Evolutionary conservation across 2,888 invertebrate species (phyloP), one percentile per base, ranked within the genome.

Genomic region (Resseliella maxima): DNA sequence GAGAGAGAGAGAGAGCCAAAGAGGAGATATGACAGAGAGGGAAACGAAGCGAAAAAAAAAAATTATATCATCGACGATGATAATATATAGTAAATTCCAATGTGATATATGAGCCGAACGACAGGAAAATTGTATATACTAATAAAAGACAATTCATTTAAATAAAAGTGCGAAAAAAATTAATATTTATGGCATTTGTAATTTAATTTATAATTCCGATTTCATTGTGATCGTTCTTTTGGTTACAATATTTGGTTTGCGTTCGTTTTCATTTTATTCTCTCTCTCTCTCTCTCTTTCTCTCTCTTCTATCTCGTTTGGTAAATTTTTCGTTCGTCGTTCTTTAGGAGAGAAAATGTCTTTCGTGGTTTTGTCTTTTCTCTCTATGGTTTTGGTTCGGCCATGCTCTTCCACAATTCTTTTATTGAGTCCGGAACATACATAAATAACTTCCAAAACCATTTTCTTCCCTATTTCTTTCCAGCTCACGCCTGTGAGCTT

Each of bases 141-240:
- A 83, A 83, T 83, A 83, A 83, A 72, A 83, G 83, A 83, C 83
- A 83, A 83, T 83, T 83, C 83, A 83, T 83, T 83, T 38, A 38
- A 83, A 83, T 83, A 83, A 83, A 38, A 83, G 83, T 83, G 83
- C 36, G 41, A 83, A 83, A 83, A 83, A 83, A 83, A 64, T 10
- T 83, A 38, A 83, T 83, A 83, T 83, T 83, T 83, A 83, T 83
- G 83, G 83, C 83, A 83, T 83, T 83, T 83, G 83, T 83, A 83
- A 83, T 83, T 83, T 83, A 83, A 83, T 83, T 83, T 83, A 83
- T 38, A 83, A 83, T 83, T 38, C 38, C 83, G 83, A 38, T 36
- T 83, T 38, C 83, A 83, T 83, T 83, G 38, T 83, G 27, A 72
- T 83, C 21, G 5, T 83, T 38, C 24, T 83, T 36, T n/a, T 83